Conservation (phyloP, 2,888 invertebrate genomes). For the Colostygia pectinataria region DNA sequence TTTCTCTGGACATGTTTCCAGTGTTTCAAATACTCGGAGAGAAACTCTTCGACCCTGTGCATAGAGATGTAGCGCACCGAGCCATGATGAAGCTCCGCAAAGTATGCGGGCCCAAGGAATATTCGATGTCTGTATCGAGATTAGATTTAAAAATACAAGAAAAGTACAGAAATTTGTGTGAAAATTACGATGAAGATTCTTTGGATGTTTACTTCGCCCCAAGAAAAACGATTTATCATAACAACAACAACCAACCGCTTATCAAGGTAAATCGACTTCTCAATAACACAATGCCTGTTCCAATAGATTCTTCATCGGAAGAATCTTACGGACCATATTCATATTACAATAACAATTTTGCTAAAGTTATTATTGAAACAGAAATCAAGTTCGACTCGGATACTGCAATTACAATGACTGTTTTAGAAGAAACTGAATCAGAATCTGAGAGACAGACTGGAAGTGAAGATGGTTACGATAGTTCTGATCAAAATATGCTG, state of each 20-base stretch:
- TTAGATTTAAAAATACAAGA: conserved; percentile 76
- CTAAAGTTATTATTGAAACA: conserved; percentile 90
- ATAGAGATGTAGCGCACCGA: conserved; percentile 88
- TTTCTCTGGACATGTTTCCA: conserved; percentile 73
- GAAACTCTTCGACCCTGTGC: conserved; percentile 76
- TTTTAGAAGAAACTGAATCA: conserved; percentile 87
- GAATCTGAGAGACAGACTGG: conserved; percentile 71
- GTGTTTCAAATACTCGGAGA: conserved; percentile 80
- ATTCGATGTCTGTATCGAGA: conserved; percentile 80
- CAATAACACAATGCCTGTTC: conserved; percentile 54
- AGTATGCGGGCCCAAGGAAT: conserved; percentile 85
- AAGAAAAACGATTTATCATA: conserved; percentile 54
- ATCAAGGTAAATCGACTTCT: conserved; percentile 67
- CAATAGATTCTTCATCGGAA: conserved; percentile 83
- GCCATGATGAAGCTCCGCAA: conserved; percentile 88
- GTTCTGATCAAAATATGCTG: conserved; percentile 77
- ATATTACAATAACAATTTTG: conserved; percentile 74
- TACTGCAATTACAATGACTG: conserved; percentile 92
- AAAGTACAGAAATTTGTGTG: conserved; percentile 71
- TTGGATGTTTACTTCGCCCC: conserved; percentile 75
- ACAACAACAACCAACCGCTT: conserved; percentile 55
- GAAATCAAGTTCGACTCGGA: conserved; percentile 92
- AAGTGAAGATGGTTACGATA: conserved; percentile 74
- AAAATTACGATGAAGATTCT: conserved; percentile 74
- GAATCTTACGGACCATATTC: conserved; percentile 74